Base-by-base conservation (phyloP, 2,113 vertebrate species). In the Lepidothrix coronata region DNA sequence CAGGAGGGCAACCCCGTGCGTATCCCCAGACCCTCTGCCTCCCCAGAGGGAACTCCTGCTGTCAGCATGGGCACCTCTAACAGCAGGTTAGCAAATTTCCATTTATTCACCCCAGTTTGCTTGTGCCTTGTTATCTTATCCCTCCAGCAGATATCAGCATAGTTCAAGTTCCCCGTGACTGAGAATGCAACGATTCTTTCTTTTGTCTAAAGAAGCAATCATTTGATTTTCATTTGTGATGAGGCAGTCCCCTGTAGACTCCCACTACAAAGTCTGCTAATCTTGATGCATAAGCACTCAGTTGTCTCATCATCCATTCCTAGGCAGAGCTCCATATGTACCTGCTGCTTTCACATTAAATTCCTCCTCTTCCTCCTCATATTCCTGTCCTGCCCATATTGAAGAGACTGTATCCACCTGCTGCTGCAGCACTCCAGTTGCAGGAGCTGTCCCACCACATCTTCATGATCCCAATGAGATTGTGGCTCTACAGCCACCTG, bases 21-120 rank as follows among this genome's bases (percentile, higher is more conserved):
- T 31, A 58, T 9, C 12, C 17, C 8, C 16, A 85, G 30, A n/a
- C 5, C 12, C 7, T 57, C 14, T 2, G 1, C 3, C 19, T 52
- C 48, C 11, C 11, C 3, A 6, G 2, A 55, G 5, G 5, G 5
- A 2, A 51, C 24, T 75, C 14, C 3, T 18, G 21, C 8, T 14
- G 2, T 79, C 49, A 71, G 2, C 12, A 23, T 14, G 11, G 18
- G 1, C 11, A 23, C 16, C 9, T 55, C 39, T 14, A 55, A 15
- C 7, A 75, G 19, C 13, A 87, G 24, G 5, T 39, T 35, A 65
- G 24, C 24, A 65, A 74, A 7, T 46, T 59, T 62, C 48, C 21
- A 22, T 55, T 65, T 9, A 35, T 33, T 33, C 30, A 57, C 3
- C 21, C 8, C 41, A 75, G 18, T 83, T 90, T 65, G 12, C 4